These are phyloP conservation scores for Yasuhikotakia modesta DNA, from an alignment of 2,797 vertebrate species.

Conservation along the genomic window DNA sequence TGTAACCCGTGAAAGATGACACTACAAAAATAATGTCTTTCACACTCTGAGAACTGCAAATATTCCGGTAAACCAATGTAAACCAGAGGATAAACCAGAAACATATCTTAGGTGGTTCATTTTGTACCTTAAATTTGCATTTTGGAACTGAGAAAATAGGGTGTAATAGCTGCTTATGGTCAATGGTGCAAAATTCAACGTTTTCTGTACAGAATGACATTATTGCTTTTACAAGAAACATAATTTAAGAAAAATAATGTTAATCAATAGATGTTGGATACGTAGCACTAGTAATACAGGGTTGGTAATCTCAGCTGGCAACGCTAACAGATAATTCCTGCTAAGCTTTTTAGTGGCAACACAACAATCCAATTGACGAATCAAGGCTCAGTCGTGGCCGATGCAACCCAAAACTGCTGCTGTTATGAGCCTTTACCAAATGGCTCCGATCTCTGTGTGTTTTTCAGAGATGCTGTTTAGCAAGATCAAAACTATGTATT, in stretches of 20 bases:
- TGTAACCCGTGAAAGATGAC: constrained; percentile 26
- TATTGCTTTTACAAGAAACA: background rate
- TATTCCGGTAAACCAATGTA: background rate
- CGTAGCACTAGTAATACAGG: background rate
- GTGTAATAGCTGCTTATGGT: no score
- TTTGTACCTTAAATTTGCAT: background rate
- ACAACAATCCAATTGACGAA: constrained; percentile 48
- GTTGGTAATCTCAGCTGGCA: constrained; percentile 41
- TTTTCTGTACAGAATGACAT: no score
- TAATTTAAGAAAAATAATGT: background rate
- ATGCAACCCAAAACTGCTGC: background rate
- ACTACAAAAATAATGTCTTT: constrained; percentile 9
- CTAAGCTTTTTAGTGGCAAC: constrained; percentile 50
- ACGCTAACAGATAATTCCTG: constrained; percentile 39
- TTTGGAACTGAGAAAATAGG: background rate
- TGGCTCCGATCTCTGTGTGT: background rate
- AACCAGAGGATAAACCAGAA: background rate
- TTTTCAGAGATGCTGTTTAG: background rate
- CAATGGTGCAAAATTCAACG: no score
- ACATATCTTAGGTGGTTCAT: background rate
- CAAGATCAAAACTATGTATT: background rate
- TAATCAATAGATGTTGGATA: background rate
- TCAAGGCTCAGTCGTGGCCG: constrained; percentile 34
- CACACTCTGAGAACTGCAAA: background rate
- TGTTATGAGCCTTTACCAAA: background rate